Evolutionary conservation across 2,113 vertebrate species (phyloP), one percentile per base, ranked within the genome.

Genomic region (Taxidea taxus): DNA sequence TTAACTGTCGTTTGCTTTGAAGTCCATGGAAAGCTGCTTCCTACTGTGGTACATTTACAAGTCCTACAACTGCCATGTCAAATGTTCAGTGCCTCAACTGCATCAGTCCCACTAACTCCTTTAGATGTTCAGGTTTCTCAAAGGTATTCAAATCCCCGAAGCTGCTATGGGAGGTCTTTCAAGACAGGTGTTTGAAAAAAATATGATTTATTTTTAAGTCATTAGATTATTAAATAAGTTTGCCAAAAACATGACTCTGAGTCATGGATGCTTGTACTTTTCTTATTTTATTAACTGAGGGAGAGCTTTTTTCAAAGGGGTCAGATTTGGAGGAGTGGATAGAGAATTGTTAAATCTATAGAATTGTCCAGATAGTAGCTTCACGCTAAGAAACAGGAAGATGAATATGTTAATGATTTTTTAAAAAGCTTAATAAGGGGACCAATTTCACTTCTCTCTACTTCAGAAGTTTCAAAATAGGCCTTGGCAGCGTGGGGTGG

Each of bases 21-120:
- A 97, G 86, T 97, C 68, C 83, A 34, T 20, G 90, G 94, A 97
- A 97, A 97, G 93, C 68, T 95, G 64, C 56, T 97, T 97, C 80
- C 93, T 70, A 66, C 94, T 90, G 85, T 44, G 95, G 95, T 37
- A 34, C 66, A 60, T 96, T 97, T 75, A 78, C 81, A 97, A 16
- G 75, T 94, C 90, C 75, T 34, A 21, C 20, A 58, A 64, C 81
- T 93, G 75, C 86, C 89, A 5, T 25, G 39, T 94, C 84, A 93
- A 42, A 39, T 85, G 80, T 0, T 93, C 85, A 27, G 88, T 39
- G 0, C 87, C 91, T 95, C 39, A 3, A 6, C 66, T 34, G 1
- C 72, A 14, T 92, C 25, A 16, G 95, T 97, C 72, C 49, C 87
- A 86, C 93, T 77, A 88, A 84, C 64, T 77, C 77, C 88, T 31